Base-by-base conservation (phyloP, 1,140 invertebrate genomes). In the Pseudomyrmex flavicornis region DNA sequence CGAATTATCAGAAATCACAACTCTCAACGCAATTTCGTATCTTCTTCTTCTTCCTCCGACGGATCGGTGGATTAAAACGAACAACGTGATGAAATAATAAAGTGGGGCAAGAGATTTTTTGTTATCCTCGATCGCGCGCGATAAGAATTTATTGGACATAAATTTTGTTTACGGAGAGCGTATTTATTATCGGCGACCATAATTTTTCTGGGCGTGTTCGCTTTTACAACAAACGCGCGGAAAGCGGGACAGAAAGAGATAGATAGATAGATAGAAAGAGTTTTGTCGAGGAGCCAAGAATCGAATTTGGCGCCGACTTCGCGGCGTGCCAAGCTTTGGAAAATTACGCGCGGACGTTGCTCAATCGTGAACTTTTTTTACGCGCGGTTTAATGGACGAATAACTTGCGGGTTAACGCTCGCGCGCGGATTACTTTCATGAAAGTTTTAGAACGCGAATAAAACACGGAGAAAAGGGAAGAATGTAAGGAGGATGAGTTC, bases 281-380 rank as follows among this genome's bases (percentile, higher is more conserved):
- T 68, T 46, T 68, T 20, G 63, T 69, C 15, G 50, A 9, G 26
- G 62, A 77, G 50, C 52, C 48, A 77, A 77, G 17, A 58, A 48
- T 77, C 35, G 48, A 56, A 46, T 77, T 58, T 58, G 52, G 35
- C 35, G 35, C 63, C 50, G 63, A 77, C 8, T 77, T 77, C 35
- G 63, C 50, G n/a, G 12, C 50, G 26, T 65, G 50, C 26, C 17
- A 77, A 56, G 13, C 17, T 76, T 35, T 35, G 35, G 48, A 56
- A 77, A 35, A 76, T 76, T 76, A 77, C 48, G 50, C 50, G 50
- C 26, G 50, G 9, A 56, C 26, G 54, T 56, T 77, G 75, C 52
- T 68, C 63, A 58, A 68, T 77, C 63, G 75, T 63, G 7, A 22
- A 63, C 59, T 52, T 69, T 77, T 77, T 77, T 77, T 77, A 77